These are phyloP conservation scores for Aplysia californica DNA, from an alignment of 1,140 invertebrate genomes.

Conservation along the genomic window DNA sequence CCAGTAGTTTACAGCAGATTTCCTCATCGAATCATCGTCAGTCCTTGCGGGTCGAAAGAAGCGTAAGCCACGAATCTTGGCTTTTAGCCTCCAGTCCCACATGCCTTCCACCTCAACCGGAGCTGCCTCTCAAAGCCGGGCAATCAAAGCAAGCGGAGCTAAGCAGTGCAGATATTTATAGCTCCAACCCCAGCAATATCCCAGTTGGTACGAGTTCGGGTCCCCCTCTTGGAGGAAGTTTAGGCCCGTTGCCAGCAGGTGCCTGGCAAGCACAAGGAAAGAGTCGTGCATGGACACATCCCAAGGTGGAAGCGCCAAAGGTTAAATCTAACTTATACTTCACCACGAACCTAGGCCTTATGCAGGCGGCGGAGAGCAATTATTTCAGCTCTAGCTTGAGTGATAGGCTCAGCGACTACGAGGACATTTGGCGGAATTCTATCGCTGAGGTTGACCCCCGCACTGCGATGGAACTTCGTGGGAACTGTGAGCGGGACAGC, in stretches of 20 bases:
- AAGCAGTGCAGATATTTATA: slow-evolving; percentile 14
- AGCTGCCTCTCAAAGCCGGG: not conserved
- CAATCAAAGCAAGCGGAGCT: not conserved
- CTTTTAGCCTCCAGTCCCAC: not conserved
- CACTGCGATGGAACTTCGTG: no score
- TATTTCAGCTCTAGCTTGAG: slow-evolving; percentile 88
- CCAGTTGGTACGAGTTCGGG: not conserved
- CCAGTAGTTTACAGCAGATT: no score
- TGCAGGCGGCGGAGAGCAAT: slow-evolving; percentile 50
- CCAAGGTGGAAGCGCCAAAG: not conserved
- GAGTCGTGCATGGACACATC: slow-evolving; percentile 12
- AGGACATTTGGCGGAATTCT: slow-evolving; percentile 86
- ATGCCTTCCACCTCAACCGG: not conserved
- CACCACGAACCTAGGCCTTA: slow-evolving; percentile 46
- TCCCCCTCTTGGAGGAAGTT: no score
- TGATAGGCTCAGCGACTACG: slow-evolving; percentile 94
- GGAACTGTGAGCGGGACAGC: no score
- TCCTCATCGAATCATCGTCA: no score
- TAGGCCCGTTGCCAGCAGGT: no score
- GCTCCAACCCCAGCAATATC: not conserved
- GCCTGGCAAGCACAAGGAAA: not conserved
- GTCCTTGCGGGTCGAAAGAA: no score
- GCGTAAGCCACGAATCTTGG: slow-evolving; percentile 1
- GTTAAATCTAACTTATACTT: slow-evolving; percentile 66
- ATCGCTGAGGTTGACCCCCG: no score